A percentile compares a stretch with the other conserved stretches of the same genome.
Conservation (phyloP, 2,888 invertebrate species). For the Exocentrus adspersus region DNA sequence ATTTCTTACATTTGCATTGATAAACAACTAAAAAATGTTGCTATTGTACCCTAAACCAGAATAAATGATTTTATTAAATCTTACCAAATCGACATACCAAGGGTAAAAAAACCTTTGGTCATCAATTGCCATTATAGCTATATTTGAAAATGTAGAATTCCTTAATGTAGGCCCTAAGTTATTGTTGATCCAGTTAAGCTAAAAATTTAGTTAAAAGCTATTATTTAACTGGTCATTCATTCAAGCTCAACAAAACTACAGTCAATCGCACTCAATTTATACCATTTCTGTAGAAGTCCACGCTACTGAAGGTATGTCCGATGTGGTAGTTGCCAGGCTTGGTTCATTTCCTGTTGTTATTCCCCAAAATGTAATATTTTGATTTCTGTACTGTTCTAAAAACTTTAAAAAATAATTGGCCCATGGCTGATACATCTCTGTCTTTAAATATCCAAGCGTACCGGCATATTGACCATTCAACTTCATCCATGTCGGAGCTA, state of each 20-base stretch:
- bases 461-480: slow-evolving; percentile 58
- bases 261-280: slow-evolving; percentile 1
- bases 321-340: slow-evolving; percentile 60
- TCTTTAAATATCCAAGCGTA: slow-evolving; percentile 33
- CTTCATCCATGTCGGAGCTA: slow-evolving; percentile 67
- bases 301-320: slow-evolving; percentile 28
- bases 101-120: slow-evolving; percentile 41
- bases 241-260: no score
- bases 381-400: slow-evolving; percentile 76
- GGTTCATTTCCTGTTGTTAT: slow-evolving; percentile 91
- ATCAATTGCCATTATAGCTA: not conserved
- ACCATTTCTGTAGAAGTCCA: slow-evolving; percentile 38
- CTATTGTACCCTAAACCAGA: slow-evolving; percentile 2
- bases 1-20: slow-evolving; percentile 63
- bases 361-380: slow-evolving; percentile 80
- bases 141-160: not conserved
- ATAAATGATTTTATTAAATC: not conserved
- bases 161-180: not conserved
- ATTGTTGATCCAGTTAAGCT: not conserved
- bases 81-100: slow-evolving; percentile 32
- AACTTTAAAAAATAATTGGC: slow-evolving; percentile 85
- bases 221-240: no score
- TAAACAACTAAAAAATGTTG: slow-evolving; percentile 56
- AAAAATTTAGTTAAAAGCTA: no score
- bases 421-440: slow-evolving; percentile 75